Percentiles rank a stretch among this genome's conserved stretches.
These are phyloP conservation scores for Epsilonema sp. DNA, from an alignment of 2,888 invertebrate species.

Conservation along the genomic window DNA sequence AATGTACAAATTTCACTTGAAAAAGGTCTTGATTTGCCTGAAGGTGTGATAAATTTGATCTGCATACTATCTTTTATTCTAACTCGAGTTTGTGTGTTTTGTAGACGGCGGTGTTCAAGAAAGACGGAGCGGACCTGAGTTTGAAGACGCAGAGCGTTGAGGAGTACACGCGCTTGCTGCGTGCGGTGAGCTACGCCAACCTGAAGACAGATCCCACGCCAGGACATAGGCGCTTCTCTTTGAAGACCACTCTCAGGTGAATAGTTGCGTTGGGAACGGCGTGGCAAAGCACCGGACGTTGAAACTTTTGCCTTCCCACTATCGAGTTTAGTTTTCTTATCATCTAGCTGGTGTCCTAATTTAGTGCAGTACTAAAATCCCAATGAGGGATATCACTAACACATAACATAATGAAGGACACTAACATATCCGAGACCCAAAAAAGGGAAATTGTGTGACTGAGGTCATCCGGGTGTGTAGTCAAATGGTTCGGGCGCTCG, in stretches of 20 bases:
- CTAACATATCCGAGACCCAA: too few relatives aligned
- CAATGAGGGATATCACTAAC: too few relatives aligned
- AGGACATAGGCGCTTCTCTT: constrained; percentile 62
- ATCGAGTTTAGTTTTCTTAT: not conserved
- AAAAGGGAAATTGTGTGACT: too few relatives aligned
- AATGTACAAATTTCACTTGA: not conserved
- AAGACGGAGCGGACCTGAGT: constrained; percentile 32
- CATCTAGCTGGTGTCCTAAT: too few relatives aligned
- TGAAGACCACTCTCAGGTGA: constrained; percentile 60
- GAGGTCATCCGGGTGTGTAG: too few relatives aligned
- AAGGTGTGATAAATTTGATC: too few relatives aligned
- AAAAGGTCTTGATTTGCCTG: too few relatives aligned
- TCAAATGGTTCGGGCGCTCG: too few relatives aligned
- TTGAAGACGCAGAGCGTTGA: constrained; percentile 28
- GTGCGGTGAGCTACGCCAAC: constrained; percentile 61
- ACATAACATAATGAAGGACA: too few relatives aligned
- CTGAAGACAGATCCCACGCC: constrained; percentile 79
- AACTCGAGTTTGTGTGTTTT: not conserved
- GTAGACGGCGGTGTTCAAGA: constrained; percentile 31
- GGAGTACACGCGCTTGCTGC: constrained; percentile 29
- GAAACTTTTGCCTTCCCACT: not conserved
- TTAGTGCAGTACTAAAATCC: too few relatives aligned
- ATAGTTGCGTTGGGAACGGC: constrained; percentile 14
- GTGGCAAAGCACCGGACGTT: constrained; percentile 5
- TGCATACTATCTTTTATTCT: too few relatives aligned